Evolutionary conservation across 2,797 vertebrate genomes (phyloP), one percentile per base, ranked within the genome.

Genomic region (Lerista edwardsae): DNA sequence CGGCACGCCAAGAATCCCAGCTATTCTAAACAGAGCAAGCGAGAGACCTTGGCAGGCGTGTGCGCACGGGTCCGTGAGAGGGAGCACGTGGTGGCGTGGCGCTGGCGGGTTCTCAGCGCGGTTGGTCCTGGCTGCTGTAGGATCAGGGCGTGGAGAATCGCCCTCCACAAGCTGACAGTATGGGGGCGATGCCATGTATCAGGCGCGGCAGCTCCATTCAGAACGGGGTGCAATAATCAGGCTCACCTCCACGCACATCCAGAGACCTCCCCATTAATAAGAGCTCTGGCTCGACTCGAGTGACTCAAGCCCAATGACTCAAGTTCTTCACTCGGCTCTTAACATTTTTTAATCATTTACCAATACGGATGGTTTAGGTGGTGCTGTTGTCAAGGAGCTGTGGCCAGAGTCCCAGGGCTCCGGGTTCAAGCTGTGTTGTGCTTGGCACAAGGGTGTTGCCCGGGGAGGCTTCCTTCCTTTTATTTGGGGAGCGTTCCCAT

Each of bases 1-100:
- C 27, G 10, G 59, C 9, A 44, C 27, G 72, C 71, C 71, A 59
- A 44, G 72, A 80, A 85, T 85, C 71, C 59, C 78, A 59, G 71
- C 71, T 68, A 75, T 80, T 75, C 39, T 59, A 80, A 61, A 68
- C 47, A 68, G 57, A 68, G 69, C 25, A 2, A 59, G 75, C 57
- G 6, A 27, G 27, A n/a, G 64, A 27, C 41, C 61, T 39, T 2
- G 8, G 14, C 69, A 34, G 68, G 75, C 21, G 1, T 36, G 21
- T 65, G 15, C 23, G 64, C 64, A 19, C 15, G 7, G 3, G 39
- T 29, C 27, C 2, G 3, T n/a, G 25, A 57, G 62, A 4, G 25
- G 1, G 6, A n/a, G 73, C 34, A 3, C 6, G 9, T 23, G 31
- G 62, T 11, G 6, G 6, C 17, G 27, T 29, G 79, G 12, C 4